A percentile compares a stretch with the other conserved stretches of the same genome.
These are phyloP conservation scores for Bos javanicus DNA, from an alignment of 2,113 vertebrate species.

Conservation along the genomic window DNA sequence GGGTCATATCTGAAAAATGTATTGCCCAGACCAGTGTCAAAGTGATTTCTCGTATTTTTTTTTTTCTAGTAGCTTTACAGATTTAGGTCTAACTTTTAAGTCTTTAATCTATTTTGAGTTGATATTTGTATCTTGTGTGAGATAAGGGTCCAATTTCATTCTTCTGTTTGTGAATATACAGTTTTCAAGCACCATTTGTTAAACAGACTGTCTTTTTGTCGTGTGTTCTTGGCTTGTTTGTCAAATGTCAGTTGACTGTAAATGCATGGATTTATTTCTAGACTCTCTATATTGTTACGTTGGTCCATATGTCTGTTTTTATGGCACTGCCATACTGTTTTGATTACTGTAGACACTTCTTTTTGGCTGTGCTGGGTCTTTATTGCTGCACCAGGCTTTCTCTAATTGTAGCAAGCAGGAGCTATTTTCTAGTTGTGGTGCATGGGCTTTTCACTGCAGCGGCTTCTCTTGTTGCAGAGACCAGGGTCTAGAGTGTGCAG, in stretches of 20 bases:
- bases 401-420: not conserved
- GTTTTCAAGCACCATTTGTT: not conserved
- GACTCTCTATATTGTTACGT: not conserved
- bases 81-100: not conserved
- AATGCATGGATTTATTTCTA: not conserved
- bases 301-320: not conserved
- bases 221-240: not conserved
- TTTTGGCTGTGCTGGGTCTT: not conserved
- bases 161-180: not conserved
- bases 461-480: not conserved
- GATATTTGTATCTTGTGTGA: not conserved
- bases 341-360: not conserved
- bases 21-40: not conserved
- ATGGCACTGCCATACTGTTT: not conserved
- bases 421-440: not conserved
- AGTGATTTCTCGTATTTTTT: not conserved
- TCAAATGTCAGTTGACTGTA: not conserved
- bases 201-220: not conserved
- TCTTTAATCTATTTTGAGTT: not conserved
- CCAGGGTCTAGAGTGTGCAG: not conserved
- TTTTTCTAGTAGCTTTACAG: not conserved
- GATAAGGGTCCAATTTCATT: not conserved
- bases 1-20: not conserved
- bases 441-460: no score
- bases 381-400: not conserved